Percentiles rank a stretch among this genome's conserved stretches.
Conservation (phyloP, 2,888 invertebrate species). For the Cinara cedri region DNA sequence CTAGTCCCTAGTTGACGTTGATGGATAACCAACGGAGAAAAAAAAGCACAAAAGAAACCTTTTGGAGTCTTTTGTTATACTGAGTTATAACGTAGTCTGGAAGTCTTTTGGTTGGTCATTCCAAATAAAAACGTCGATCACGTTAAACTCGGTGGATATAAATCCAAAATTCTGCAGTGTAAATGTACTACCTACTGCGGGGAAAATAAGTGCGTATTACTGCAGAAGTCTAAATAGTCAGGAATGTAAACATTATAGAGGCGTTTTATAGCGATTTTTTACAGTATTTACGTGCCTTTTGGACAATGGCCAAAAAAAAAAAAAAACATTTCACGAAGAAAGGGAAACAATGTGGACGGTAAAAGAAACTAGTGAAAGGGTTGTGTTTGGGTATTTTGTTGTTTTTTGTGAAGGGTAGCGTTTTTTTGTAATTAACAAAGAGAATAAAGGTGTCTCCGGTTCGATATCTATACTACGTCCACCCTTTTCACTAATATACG, state of each 20-base stretch:
- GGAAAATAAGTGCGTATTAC: conserved; percentile 2
- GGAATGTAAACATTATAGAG: conserved; percentile 33
- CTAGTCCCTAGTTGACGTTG: conserved; percentile 47
- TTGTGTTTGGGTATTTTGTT: conserved; percentile 18
- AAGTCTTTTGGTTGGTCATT: conserved; percentile 39
- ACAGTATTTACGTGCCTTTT: conserved; percentile 50
- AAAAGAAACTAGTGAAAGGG: conserved; percentile 48
- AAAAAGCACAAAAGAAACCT: conserved; percentile 46
- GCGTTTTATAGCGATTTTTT: conserved; percentile 32
- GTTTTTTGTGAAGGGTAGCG: conserved; percentile 22
- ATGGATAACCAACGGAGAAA: conserved; percentile 31
- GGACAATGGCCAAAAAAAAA: conserved; percentile 29
- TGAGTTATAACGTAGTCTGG: conserved; percentile 28
- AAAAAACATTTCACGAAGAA: conserved; percentile 39
- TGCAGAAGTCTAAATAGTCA: conserved; percentile 12
- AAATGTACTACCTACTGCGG: background rate
- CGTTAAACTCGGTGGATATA: conserved; percentile 17
- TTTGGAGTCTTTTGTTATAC: conserved; percentile 34
- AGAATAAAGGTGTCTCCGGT: conserved; percentile 48
- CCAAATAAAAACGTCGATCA: conserved; percentile 48
- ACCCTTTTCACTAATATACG: conserved; percentile 43
- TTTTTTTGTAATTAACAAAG: conserved; percentile 56
- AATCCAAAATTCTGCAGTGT: conserved; percentile 30
- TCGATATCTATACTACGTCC: conserved; percentile 19
- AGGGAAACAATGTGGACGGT: conserved; percentile 31